phyloP scores from a whole-genome alignment of 1,140 invertebrate species.

The Drosophila insularis region DNA sequence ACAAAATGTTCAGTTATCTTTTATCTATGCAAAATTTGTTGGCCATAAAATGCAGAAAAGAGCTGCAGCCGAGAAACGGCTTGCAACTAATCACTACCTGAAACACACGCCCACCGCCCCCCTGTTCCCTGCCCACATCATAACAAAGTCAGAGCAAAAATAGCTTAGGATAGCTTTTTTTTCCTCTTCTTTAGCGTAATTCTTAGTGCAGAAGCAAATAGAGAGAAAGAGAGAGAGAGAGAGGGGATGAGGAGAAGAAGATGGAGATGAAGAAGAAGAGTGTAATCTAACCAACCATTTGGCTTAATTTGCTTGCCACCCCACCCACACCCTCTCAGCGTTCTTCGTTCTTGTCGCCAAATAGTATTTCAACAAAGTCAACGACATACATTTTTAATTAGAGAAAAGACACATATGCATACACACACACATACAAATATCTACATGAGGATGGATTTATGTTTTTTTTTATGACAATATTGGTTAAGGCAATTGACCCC shows the following conservation, averaged over 20 bases:
- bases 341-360: not conserved
- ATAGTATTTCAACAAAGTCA: constrained; percentile 30
- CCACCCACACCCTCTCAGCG: not conserved
- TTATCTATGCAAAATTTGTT: constrained; percentile 70
- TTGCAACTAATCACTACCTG: constrained; percentile 7
- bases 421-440: too few relatives aligned
- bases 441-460: constrained; percentile 25
- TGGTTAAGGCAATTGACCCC: constrained; percentile 38
- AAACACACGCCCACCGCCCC: not conserved
- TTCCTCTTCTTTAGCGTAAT: not conserved
- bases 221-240: not conserved
- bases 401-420: constrained; percentile 15
- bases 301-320: not conserved
- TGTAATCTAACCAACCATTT: not conserved
- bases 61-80: constrained; percentile 1
- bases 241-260: not conserved
- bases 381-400: constrained; percentile 59
- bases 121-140: too few relatives aligned
- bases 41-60: constrained; percentile 11
- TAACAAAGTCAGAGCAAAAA: not conserved
- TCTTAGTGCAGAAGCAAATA: not conserved
- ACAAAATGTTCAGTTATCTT: constrained; percentile 38
- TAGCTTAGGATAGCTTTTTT: not conserved
- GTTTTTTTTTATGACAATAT: constrained; percentile 54
- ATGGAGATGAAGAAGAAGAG: too few relatives aligned